These are phyloP conservation scores for Hyperopisus bebe DNA, from an alignment of 2,113 vertebrate species.

Conservation along the genomic window DNA sequence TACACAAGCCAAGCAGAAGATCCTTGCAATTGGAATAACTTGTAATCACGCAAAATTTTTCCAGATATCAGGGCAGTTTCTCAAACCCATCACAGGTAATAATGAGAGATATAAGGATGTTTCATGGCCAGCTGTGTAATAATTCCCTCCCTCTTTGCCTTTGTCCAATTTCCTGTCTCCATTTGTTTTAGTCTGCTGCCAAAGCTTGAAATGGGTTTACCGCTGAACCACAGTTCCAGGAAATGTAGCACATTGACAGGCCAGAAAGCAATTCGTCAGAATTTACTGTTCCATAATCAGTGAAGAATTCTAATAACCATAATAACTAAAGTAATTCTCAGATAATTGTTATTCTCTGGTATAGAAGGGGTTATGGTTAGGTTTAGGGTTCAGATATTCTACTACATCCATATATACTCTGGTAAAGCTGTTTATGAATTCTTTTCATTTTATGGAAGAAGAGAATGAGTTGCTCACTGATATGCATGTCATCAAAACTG, in stretches of 20 bases:
- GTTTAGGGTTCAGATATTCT: not conserved
- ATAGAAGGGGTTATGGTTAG: not conserved
- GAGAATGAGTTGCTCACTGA: not conserved
- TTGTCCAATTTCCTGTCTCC: constrained; percentile 29
- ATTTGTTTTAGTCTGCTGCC: not conserved
- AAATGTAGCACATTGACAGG: constrained; percentile 22
- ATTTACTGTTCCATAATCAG: constrained; percentile 18
- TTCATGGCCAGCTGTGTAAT: constrained; percentile 24
- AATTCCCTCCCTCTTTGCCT: constrained; percentile 16
- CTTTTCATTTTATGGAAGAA: not conserved
- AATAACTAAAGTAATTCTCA: not conserved
- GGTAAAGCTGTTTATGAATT: not conserved
- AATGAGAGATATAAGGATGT: constrained; percentile 31
- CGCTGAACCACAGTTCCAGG: not conserved
- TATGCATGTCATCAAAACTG: not conserved
- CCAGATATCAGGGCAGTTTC: constrained; percentile 32
- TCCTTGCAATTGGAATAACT: constrained; percentile 30
- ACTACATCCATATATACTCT: not conserved
- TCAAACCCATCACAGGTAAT: constrained; percentile 30
- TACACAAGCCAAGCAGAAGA: constrained; percentile 18
- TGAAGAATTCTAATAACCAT: constrained; percentile 13
- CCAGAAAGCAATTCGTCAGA: not conserved
- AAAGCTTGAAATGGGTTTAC: constrained; percentile 23
- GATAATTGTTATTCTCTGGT: not conserved
- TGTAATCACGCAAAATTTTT: constrained; percentile 28